Conservation (phyloP, 2,888 invertebrate species). For the Pteria penguin region DNA sequence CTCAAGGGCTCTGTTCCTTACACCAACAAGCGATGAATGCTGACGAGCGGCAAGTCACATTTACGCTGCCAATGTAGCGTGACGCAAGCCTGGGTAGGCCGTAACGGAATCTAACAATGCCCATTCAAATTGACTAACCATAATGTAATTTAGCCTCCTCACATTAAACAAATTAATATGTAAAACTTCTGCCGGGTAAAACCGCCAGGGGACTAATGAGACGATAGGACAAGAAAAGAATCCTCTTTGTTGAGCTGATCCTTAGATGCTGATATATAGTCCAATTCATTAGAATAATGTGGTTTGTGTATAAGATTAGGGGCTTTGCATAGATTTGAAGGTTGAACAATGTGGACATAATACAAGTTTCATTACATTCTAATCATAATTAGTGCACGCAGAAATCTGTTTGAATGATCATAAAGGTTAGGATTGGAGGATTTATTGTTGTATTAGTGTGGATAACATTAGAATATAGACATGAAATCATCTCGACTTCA, state of each 20-base stretch:
- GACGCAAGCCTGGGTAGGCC: neutral
- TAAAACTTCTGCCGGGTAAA: conserved; percentile 51
- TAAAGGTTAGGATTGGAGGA: neutral
- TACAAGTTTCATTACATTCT: neutral
- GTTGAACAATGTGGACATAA: conserved; percentile 18
- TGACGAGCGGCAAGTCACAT: neutral
- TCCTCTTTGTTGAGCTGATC: neutral
- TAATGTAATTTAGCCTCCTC: conserved; percentile 69
- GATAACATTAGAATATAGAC: no score
- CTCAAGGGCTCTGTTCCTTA: no score
- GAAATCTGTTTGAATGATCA: neutral
- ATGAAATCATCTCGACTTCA: no score
- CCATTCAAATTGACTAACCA: conserved; percentile 64
- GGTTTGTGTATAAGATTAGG: conserved; percentile 63
- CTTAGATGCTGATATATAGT: neutral
- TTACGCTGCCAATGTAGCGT: neutral
- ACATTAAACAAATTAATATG: conserved; percentile 69
- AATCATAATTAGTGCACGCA: neutral
- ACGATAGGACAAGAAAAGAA: neutral
- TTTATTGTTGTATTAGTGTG: no score
- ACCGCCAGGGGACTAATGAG: conserved; percentile 44
- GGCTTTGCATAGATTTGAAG: conserved; percentile 45
- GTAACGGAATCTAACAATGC: conserved; percentile 1
- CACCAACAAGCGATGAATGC: no score
- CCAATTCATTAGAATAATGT: conserved; percentile 62